Conservation (phyloP, 2,888 invertebrate genomes). For the Thyatira batis region DNA sequence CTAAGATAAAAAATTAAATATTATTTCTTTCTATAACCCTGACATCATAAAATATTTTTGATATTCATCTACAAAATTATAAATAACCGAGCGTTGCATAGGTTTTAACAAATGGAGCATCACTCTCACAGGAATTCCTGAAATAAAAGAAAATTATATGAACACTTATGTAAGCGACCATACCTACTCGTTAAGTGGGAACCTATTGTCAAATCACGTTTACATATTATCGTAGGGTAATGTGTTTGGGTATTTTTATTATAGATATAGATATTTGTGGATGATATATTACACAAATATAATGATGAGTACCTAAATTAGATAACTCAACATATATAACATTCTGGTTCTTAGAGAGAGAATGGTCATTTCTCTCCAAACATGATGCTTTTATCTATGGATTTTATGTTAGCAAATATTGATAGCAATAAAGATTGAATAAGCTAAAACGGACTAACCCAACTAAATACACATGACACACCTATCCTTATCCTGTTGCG, state of each 20-base stretch:
- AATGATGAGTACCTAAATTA: too few relatives aligned
- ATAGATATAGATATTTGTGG: too few relatives aligned
- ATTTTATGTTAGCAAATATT: background rate
- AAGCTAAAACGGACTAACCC: background rate
- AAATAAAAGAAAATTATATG: slow-evolving; percentile 58
- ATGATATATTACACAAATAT: too few relatives aligned
- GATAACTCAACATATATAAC: too few relatives aligned
- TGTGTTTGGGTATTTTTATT: too few relatives aligned
- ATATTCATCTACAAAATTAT: slow-evolving; percentile 84
- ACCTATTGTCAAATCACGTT: background rate
- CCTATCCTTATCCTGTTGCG: background rate
- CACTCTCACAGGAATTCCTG: slow-evolving; percentile 93
- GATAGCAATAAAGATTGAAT: background rate
- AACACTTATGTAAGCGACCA: slow-evolving; percentile 2
- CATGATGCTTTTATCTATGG: background rate
- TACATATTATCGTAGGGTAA: too few relatives aligned
- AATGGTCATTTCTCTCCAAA: too few relatives aligned
- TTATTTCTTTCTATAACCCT: slow-evolving; percentile 64
- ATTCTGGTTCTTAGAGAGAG: too few relatives aligned
- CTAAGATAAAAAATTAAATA: slow-evolving; percentile 75
- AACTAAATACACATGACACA: background rate
- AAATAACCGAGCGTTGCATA: slow-evolving; percentile 96
- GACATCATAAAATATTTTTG: slow-evolving; percentile 70
- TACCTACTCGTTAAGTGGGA: background rate
- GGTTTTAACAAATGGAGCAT: slow-evolving; percentile 96